A percentile compares a stretch with the other conserved stretches of the same genome.
These are phyloP conservation scores for Tricholauxania praeusta DNA, from an alignment of 2,888 invertebrate species.

Conservation along the genomic window DNA sequence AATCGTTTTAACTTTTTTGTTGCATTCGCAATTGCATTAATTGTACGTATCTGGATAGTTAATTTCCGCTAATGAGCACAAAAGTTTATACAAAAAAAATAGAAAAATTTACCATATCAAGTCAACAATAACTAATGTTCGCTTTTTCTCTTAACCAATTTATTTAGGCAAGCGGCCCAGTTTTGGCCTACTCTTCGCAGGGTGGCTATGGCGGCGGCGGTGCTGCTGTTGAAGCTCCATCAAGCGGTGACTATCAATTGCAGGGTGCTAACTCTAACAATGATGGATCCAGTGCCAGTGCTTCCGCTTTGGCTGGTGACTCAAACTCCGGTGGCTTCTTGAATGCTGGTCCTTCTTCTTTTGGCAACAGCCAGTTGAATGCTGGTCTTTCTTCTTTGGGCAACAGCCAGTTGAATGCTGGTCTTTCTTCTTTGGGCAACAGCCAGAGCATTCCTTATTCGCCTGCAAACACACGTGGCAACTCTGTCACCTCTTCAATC, in stretches of 20 bases:
- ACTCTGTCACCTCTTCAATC: constrained; percentile 59
- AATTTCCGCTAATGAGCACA: background rate
- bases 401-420: constrained; percentile 40
- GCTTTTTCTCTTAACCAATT: constrained; percentile 17
- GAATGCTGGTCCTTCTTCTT: constrained; percentile 14
- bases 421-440: constrained; percentile 49
- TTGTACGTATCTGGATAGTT: constrained; percentile 58
- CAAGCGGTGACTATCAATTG: constrained; percentile 20
- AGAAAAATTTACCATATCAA: constrained; percentile 3
- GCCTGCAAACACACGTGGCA: constrained; percentile 59
- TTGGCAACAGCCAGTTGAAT: constrained; percentile 37
- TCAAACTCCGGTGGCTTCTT: constrained; percentile 35
- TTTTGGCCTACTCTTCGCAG: constrained; percentile 35
- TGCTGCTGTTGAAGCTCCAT: background rate
- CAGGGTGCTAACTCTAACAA: constrained; percentile 26
- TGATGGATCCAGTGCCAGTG: constrained; percentile 19
- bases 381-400: constrained; percentile 46
- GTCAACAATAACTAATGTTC: constrained; percentile 13
- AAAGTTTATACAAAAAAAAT: background rate
- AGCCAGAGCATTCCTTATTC: constrained; percentile 57
- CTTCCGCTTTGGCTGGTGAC: constrained; percentile 32
- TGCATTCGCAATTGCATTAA: constrained; percentile 61
- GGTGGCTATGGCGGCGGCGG: background rate
- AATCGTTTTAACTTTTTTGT: constrained; percentile 58
- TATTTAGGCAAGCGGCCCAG: constrained; percentile 47